phyloP scores from a whole-genome alignment of 2,888 invertebrate species.

The Petrolisthes cinctipes region DNA sequence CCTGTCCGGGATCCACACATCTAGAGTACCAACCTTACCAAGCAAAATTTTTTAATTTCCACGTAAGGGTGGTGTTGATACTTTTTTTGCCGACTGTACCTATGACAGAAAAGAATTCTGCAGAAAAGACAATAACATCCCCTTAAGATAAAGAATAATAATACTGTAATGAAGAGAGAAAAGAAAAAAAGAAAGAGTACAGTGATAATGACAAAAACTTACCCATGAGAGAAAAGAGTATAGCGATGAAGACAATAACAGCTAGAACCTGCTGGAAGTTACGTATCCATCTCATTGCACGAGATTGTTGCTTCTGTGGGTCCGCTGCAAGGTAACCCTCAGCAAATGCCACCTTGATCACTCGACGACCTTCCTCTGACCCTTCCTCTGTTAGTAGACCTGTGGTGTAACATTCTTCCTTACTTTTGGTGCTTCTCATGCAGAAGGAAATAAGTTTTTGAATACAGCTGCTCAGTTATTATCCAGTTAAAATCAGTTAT shows the following conservation, averaged over 20 bases:
- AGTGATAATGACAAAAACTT: neutral
- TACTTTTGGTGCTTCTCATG: too few species aligned
- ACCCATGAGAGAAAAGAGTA: conserved; percentile 77
- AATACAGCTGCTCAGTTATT: too few species aligned
- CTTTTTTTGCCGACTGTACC: too few species aligned
- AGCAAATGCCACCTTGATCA: conserved; percentile 89
- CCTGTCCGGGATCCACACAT: too few species aligned
- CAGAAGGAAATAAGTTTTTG: too few species aligned
- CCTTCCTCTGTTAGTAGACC: conserved; percentile 66
- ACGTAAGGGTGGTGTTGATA: too few species aligned
- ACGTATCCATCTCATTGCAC: conserved; percentile 69
- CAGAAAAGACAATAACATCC: conserved; percentile 77
- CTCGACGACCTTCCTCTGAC: conserved; percentile 76
- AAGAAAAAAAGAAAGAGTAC: neutral
- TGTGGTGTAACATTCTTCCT: neutral
- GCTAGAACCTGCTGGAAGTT: conserved; percentile 78
- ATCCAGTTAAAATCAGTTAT: too few species aligned
- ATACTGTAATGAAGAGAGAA: neutral
- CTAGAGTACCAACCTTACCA: too few species aligned
- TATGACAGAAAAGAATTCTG: conserved; percentile 77
- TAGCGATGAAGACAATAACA: conserved; percentile 79
- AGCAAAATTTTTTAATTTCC: too few species aligned
- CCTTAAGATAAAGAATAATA: neutral
- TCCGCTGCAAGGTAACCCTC: conserved; percentile 88
- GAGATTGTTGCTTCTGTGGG: conserved; percentile 70